Evolutionary conservation across 2,113 vertebrate genomes (phyloP).

Genomic region (Eubucco bourcierii): DNA sequence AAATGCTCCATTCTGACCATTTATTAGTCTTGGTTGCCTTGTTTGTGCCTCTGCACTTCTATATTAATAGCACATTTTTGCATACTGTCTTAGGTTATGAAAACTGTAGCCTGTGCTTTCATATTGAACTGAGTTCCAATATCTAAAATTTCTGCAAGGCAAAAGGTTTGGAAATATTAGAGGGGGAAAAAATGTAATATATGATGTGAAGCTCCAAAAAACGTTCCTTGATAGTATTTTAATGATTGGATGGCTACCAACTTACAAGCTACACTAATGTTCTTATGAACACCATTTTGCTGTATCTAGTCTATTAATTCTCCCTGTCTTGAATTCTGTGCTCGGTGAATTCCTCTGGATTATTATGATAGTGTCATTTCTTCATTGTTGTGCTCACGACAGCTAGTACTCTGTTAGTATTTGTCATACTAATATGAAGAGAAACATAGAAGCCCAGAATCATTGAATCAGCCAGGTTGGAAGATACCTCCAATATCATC

Average conservation of each 20-base stretch:
- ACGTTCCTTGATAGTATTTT: background rate
- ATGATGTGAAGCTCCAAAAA: background rate
- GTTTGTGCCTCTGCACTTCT: background rate
- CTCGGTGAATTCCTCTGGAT: background rate
- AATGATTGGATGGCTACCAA: background rate
- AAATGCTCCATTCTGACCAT: background rate
- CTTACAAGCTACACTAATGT: background rate
- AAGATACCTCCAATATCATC: too few relatives aligned
- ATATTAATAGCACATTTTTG: background rate
- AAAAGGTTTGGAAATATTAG: background rate
- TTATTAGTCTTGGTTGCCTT: conserved; percentile 11
- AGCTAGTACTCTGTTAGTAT: background rate
- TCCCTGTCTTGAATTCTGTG: background rate
- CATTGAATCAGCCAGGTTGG: too few relatives aligned
- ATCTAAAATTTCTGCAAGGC: background rate
- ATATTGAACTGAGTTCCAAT: background rate
- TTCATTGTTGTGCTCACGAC: fast-evolving
- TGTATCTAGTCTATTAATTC: background rate
- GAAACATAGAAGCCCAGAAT: background rate
- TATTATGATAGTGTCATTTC: background rate
- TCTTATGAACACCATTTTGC: background rate
- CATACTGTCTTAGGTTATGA: conserved; percentile 10
- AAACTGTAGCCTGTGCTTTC: background rate
- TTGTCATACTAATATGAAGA: background rate
- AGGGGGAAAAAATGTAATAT: background rate